phyloP scores from a whole-genome alignment of 2,797 vertebrate species.

The Enteromius thamalakanensis region DNA sequence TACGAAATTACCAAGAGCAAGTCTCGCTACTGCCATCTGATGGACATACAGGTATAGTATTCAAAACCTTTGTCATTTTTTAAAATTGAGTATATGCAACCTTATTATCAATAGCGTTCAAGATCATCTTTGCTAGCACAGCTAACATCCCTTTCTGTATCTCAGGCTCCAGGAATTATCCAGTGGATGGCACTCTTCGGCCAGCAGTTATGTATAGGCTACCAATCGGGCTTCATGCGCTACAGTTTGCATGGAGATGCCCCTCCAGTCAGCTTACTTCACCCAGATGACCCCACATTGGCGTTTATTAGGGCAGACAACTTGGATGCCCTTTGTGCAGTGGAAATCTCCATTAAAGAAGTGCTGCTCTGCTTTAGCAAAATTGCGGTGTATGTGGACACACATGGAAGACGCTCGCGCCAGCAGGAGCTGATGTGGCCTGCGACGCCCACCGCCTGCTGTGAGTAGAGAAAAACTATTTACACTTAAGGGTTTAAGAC shows the following conservation, averaged over 20 bases:
- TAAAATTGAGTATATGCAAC: neutral
- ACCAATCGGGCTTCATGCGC: constrained; percentile 91
- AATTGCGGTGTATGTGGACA: constrained; percentile 96
- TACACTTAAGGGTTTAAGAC: neutral
- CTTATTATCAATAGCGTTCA: neutral
- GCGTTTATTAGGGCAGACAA: constrained; percentile 91
- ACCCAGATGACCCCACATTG: constrained; percentile 93
- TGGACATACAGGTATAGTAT: constrained; percentile 86
- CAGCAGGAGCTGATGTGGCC: constrained; percentile 99
- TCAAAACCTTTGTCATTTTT: neutral
- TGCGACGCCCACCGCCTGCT: constrained; percentile 87
- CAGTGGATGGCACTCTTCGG: constrained; percentile 97
- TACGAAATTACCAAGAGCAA: constrained; percentile 96
- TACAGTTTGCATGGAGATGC: constrained; percentile 89
- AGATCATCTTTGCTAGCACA: neutral
- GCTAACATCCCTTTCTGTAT: constrained; percentile 7
- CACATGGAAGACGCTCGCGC: constrained; percentile 94
- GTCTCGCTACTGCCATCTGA: constrained; percentile 87
- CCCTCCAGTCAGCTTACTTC: constrained; percentile 85
- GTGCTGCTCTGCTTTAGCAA: constrained; percentile 97
- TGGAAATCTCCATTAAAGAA: constrained; percentile 97
- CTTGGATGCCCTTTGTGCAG: constrained; percentile 91
- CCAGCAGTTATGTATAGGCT: constrained; percentile 93
- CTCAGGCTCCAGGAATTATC: constrained; percentile 76
- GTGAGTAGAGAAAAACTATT: constrained; percentile 78